Percentiles rank a stretch among this genome's conserved stretches.
phyloP scores from a whole-genome alignment of 1,140 invertebrate species.

The Neodiprion fabricii region DNA sequence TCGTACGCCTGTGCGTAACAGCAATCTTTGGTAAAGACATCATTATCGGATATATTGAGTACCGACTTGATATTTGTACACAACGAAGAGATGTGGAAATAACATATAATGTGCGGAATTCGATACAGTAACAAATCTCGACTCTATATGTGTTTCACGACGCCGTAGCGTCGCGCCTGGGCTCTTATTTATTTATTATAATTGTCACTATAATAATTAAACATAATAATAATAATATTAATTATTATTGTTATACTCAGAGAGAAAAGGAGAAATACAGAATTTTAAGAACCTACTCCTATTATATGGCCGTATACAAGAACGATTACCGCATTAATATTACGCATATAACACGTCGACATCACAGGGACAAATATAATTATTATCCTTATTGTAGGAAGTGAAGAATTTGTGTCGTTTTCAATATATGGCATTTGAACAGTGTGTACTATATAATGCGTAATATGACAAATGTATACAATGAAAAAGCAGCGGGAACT shows the following conservation, averaged over 20 bases:
- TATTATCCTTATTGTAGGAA: not conserved
- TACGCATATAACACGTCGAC: not conserved
- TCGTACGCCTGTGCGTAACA: too few species aligned
- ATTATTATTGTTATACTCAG: not conserved
- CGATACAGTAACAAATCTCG: too few species aligned
- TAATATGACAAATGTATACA: conserved; percentile 41
- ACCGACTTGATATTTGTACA: not conserved
- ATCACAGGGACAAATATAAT: not conserved
- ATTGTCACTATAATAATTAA: too few species aligned
- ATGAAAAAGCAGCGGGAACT: conserved; percentile 40
- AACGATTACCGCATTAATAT: not conserved
- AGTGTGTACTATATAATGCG: not conserved
- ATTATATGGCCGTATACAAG: not conserved
- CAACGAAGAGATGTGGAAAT: not conserved
- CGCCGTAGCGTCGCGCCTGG: too few species aligned
- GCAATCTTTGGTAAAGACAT: not conserved
- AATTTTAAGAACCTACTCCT: not conserved
- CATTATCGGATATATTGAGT: not conserved
- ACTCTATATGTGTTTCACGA: too few species aligned
- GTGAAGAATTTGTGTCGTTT: not conserved
- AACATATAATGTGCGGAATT: too few species aligned
- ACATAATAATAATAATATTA: too few species aligned
- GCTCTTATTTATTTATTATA: too few species aligned
- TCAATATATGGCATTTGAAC: not conserved
- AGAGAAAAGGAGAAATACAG: not conserved